Percentiles rank a stretch among this genome's conserved stretches.
Conservation (phyloP, 2,888 invertebrate species). For the Limnephilus marmoratus region DNA sequence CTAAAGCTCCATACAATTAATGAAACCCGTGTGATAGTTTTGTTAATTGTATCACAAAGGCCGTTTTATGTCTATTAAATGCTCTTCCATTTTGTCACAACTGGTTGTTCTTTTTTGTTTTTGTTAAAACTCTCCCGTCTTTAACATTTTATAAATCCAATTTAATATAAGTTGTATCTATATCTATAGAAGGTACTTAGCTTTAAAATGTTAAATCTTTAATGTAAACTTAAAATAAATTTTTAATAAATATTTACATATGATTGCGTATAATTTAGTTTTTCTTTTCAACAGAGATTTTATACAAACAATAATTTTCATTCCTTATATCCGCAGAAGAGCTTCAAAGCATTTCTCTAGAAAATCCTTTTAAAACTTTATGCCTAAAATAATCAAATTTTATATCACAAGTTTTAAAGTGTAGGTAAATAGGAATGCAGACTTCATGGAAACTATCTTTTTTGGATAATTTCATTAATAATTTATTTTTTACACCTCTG, state of each 20-base stretch:
- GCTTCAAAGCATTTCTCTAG: slow-evolving; percentile 14
- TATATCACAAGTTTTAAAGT: slow-evolving; percentile 61
- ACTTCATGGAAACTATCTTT: slow-evolving; percentile 23
- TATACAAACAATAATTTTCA: neutral
- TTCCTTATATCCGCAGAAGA: slow-evolving; percentile 27
- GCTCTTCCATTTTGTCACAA: slow-evolving; percentile 49
- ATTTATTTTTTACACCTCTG: slow-evolving; percentile 32
- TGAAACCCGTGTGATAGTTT: slow-evolving; percentile 2
- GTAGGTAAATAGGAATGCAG: slow-evolving; percentile 60
- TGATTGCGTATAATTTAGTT: slow-evolving; percentile 57
- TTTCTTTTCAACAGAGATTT: slow-evolving; percentile 56
- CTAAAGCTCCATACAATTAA: slow-evolving; percentile 25
- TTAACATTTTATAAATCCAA: slow-evolving; percentile 55
- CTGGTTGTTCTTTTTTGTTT: slow-evolving; percentile 40
- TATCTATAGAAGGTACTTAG: slow-evolving; percentile 65
- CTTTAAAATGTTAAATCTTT: slow-evolving; percentile 63
- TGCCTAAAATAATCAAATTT: slow-evolving; percentile 49
- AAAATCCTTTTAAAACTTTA: slow-evolving; percentile 32
- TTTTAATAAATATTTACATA: slow-evolving; percentile 66
- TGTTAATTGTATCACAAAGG: slow-evolving; percentile 29
- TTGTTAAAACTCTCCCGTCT: slow-evolving; percentile 38
- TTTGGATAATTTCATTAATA: slow-evolving; percentile 9
- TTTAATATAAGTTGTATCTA: slow-evolving; percentile 60
- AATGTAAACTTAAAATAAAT: slow-evolving; percentile 60
- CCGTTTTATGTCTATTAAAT: slow-evolving; percentile 51